These are phyloP conservation scores for Venusia cambrica DNA, from an alignment of 2,888 invertebrate species.

Conservation along the genomic window DNA sequence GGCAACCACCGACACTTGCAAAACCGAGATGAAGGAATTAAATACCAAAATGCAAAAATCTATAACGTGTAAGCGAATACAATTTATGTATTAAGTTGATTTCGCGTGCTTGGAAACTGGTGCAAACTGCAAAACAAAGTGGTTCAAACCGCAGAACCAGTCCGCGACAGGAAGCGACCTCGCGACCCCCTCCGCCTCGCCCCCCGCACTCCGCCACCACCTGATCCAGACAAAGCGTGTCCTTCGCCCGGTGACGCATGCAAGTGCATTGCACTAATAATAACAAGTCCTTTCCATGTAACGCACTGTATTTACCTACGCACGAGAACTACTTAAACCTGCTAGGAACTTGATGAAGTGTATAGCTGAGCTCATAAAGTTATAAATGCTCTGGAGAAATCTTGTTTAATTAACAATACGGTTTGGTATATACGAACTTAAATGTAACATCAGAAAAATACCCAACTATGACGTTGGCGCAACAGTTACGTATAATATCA, in stretches of 20 bases:
- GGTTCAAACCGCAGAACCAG: slow-evolving; percentile 76
- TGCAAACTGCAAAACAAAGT: slow-evolving; percentile 75
- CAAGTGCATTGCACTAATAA: slow-evolving; percentile 77
- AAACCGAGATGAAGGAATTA: slow-evolving; percentile 22
- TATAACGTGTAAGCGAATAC: slow-evolving; percentile 29
- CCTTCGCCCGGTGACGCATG: slow-evolving; percentile 73
- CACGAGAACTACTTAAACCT: slow-evolving; percentile 5
- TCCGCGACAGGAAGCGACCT: slow-evolving; percentile 77
- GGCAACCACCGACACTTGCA: slow-evolving; percentile 9
- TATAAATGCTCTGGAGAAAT: slow-evolving; percentile 1
- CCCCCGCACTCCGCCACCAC: slow-evolving; percentile 45
- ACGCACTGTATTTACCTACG: slow-evolving; percentile 35
- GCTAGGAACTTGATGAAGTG: slow-evolving; percentile 4
- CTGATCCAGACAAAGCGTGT: slow-evolving; percentile 78
- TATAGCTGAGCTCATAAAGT: slow-evolving; percentile 3
- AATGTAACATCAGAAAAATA: too few relatives aligned
- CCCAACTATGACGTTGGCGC: too few relatives aligned
- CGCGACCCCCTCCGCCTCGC: slow-evolving; percentile 42
- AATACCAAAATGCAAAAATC: slow-evolving; percentile 21
- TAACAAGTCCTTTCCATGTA: slow-evolving; percentile 62
- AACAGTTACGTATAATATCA: too few relatives aligned
- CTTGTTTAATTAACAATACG: too few relatives aligned
- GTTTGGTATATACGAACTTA: too few relatives aligned
- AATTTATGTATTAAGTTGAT: slow-evolving; percentile 59
- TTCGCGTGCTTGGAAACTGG: slow-evolving; percentile 66